phyloP scores from a whole-genome alignment of 1,140 invertebrate species.

The Papilio aristodemus region DNA sequence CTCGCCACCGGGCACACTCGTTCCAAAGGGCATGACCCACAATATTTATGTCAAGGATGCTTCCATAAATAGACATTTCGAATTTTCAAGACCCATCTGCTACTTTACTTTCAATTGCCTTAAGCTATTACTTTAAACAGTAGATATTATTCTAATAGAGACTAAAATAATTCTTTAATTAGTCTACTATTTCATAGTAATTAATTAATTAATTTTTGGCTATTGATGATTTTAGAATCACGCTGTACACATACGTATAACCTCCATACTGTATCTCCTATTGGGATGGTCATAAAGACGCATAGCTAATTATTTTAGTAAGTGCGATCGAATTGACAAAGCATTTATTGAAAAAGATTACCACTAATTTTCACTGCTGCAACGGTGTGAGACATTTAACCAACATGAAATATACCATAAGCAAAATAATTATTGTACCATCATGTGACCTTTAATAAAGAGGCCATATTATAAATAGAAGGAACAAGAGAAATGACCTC shows the following conservation, averaged over 20 bases:
- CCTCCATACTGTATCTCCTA: no score
- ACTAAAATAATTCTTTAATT: not conserved
- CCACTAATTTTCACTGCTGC: no score
- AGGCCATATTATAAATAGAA: conserved; percentile 53
- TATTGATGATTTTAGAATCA: no score
- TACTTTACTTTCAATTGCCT: conserved; percentile 29
- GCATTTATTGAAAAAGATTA: no score
- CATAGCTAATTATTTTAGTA: no score
- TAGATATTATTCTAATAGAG: not conserved
- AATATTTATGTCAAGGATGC: conserved; percentile 67
- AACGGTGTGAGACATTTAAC: no score
- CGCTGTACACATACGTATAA: no score
- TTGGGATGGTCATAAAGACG: no score
- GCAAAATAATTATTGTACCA: not conserved
- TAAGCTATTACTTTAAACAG: not conserved
- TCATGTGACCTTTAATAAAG: conserved; percentile 48
- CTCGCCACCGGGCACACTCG: conserved; percentile 38
- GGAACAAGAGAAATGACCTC: conserved; percentile 63
- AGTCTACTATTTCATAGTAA: no score
- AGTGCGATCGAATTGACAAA: no score
- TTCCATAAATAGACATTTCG: conserved; percentile 56
- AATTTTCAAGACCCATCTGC: conserved; percentile 39
- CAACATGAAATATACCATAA: no score
- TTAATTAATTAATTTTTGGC: no score
- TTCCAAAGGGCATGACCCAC: conserved; percentile 64